Evolutionary conservation across 2,888 invertebrate species (phyloP), one percentile per base, ranked within the genome.

Genomic region (Lepidocyrtoides sp.): DNA sequence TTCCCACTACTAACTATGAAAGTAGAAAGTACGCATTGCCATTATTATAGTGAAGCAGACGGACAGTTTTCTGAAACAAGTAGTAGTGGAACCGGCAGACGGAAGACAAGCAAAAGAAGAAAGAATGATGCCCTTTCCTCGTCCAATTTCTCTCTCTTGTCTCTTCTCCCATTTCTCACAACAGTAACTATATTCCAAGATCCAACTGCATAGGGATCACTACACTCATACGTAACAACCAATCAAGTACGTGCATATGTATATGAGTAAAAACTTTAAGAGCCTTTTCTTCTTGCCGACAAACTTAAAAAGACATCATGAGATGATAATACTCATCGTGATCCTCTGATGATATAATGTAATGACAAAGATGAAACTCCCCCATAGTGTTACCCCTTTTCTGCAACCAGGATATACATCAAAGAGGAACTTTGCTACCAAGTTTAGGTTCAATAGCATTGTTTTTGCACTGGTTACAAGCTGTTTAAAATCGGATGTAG

Each of bases 51-150:
- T 10, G 23, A 14, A 57, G 17, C 66, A 66, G n/a, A 36, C 32
- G 66, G 79, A 48, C 51, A 79, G n/a, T 54, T 51, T 20, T 66
- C 14, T 32, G 66, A 66, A 66, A 66, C 66, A 26, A 60, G n/a
- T 51, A 60, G 66, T 66, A 66, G 66, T 66, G 36, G 20, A 36
- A 60, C 75, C 10, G 54, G 57, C 57, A 77, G 82, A 86, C 72
- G 60, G 72, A 83, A 87, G 75, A 91, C 86, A 75, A 82, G 72
- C 36, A 66, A 57, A 79, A 77, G 54, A 69, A 84, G 83, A 91
- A 87, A 91, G 91, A 91, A 91, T 87, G 87, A 87, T 87, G 81
- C 85, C 86, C 82, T 60, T 81, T 69, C 81, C 72, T 89, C 69
- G 57, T 72, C 72, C 82, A 81, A 57, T 72, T 87, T 60, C 57